These are phyloP conservation scores for Siderastrea radians DNA, from an alignment of 92 coral and sea anemone genomes.

Conservation along the genomic window DNA sequence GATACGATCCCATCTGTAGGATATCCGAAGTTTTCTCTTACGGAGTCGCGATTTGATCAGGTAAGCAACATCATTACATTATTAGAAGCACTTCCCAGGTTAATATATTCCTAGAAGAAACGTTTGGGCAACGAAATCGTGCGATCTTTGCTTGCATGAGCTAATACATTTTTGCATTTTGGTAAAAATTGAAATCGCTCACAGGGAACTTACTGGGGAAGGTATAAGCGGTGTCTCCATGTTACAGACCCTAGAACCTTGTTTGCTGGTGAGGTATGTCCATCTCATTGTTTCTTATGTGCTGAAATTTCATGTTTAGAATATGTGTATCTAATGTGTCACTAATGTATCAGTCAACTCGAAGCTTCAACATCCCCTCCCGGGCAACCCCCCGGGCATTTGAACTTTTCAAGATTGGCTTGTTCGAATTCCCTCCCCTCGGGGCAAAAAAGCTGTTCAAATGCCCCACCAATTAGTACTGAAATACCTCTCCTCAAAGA, in stretches of 20 bases:
- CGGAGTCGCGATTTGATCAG: constrained; percentile 78
- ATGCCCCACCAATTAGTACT: too few species aligned
- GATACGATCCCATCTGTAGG: constrained; percentile 50
- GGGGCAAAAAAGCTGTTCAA: too few species aligned
- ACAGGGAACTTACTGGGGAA: constrained; percentile 75
- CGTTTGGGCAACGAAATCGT: not conserved
- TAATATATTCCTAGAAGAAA: not conserved
- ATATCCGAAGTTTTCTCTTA: constrained; percentile 69
- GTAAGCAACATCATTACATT: constrained; percentile 25
- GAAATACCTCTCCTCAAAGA: too few species aligned
- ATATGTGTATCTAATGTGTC: too few species aligned
- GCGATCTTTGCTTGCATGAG: not conserved
- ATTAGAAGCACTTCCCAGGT: too few species aligned
- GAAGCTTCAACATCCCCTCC: too few species aligned
- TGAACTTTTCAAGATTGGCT: too few species aligned
- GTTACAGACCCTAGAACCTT: constrained; percentile 87
- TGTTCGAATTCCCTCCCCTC: too few species aligned
- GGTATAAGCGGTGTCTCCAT: constrained; percentile 81
- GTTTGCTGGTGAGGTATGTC: constrained; percentile 77
- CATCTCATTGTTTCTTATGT: not conserved
- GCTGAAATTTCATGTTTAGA: not conserved
- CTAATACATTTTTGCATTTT: not conserved
- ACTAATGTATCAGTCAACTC: too few species aligned
- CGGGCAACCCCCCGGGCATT: too few species aligned
- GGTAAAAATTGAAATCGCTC: not conserved